A percentile compares a stretch with the other conserved stretches of the same genome.
phyloP scores from a whole-genome alignment of 2,113 vertebrate species.

The Ammodytes dubius region DNA sequence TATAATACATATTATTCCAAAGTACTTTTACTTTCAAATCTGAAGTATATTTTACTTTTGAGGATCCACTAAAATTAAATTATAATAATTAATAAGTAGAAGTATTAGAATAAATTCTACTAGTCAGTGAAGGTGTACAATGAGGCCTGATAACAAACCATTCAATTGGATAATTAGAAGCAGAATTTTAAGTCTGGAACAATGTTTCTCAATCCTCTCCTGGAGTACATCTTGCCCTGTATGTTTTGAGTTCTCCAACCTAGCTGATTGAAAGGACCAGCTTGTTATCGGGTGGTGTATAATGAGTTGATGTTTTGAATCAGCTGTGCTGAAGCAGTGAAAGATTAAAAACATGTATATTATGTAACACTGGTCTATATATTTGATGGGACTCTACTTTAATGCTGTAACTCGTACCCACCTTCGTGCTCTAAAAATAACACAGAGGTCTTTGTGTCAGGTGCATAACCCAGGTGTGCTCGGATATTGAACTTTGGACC shows the following conservation, averaged over 20 bases:
- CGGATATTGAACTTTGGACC: constrained; percentile 29
- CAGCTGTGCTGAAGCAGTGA: too few species aligned
- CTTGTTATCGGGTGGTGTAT: too few species aligned
- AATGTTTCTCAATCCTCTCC: too few species aligned
- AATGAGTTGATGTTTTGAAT: too few species aligned
- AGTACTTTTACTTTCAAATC: background rate
- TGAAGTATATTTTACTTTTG: background rate
- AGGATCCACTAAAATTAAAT: too few species aligned
- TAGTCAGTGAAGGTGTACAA: background rate
- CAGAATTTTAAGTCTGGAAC: background rate
- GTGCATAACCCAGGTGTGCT: constrained; percentile 33
- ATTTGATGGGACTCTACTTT: background rate
- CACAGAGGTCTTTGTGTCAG: background rate
- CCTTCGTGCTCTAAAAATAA: constrained; percentile 31
- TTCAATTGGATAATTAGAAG: background rate
- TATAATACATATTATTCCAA: background rate
- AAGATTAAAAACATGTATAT: too few species aligned
- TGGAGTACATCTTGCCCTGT: too few species aligned
- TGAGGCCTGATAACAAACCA: background rate
- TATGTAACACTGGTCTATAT: too few species aligned
- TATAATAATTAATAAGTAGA: too few species aligned
- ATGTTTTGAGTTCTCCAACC: too few species aligned
- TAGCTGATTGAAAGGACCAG: too few species aligned
- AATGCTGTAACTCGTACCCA: background rate
- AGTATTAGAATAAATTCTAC: background rate